A percentile compares a stretch with the other conserved stretches of the same genome.
Evolutionary conservation across 2,113 vertebrate genomes (phyloP).

Genomic region (Clarias gariepinus): DNA sequence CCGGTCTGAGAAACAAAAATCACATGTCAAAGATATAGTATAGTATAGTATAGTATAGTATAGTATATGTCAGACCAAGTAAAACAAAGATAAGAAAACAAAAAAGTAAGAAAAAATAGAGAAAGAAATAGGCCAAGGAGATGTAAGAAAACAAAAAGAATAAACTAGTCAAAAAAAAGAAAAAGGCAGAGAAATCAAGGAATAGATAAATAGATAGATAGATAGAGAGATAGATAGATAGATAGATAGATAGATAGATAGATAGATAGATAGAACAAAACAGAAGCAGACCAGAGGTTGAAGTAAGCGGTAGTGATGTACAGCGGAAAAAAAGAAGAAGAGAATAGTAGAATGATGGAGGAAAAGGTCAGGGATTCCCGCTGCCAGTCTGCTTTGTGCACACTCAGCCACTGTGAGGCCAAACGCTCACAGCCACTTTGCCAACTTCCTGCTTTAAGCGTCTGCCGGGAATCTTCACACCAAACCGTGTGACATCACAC

Average conservation of each 20-base stretch:
- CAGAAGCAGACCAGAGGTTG: background rate
- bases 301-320: conserved; percentile 9
- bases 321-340: conserved; percentile 34
- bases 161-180: background rate
- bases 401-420: conserved; percentile 64
- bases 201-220: background rate
- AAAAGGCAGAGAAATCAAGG: background rate
- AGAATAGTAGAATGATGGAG: conserved; percentile 57
- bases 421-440: conserved; percentile 46
- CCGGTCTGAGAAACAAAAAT: no score
- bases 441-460: conserved; percentile 53
- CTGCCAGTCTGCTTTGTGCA: conserved; percentile 69
- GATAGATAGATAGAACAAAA: background rate
- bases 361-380: conserved; percentile 72
- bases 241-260: background rate
- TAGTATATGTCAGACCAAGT: no score
- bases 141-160: background rate
- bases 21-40: no score
- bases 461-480: conserved; percentile 23
- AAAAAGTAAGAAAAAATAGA: no score
- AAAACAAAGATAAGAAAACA: no score
- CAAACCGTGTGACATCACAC: conserved; percentile 10
- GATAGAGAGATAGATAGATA: background rate
- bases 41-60: no score
- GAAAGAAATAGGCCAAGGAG: background rate